Base-by-base conservation (phyloP, 2,888 invertebrate genomes). In the Lepidocyrtinus sp. region DNA sequence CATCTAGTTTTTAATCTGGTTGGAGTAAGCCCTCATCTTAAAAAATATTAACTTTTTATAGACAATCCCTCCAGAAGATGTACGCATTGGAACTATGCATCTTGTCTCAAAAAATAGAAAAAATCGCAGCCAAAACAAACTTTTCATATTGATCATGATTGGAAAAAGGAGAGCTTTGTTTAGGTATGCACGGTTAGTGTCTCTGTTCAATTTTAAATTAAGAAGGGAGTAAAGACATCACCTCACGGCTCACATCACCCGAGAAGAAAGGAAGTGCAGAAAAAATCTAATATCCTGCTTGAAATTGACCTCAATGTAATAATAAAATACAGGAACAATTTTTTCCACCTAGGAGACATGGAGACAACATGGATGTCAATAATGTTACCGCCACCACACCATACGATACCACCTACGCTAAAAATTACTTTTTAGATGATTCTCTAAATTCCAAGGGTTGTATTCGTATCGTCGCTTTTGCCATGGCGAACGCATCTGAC, bases 211-310 rank as follows among this genome's bases (percentile, higher is more conserved):
- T 77, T 77, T 77, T 70, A 67, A 77, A 77, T 77, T 77, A 77
- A 77, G 71, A 36, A 5, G 12, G 12, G 36, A 36, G 12, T n/a
- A 61, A 50, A 65, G 67, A 71, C 77, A 71, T 67, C 36, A 71
- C 77, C 65, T 67, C 26, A 64, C 65, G 65, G 77, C n/a, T n/a
- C n/a, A n/a, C n/a, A n/a, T n/a, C n/a, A n/a, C n/a, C n/a, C 77
- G 70, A 70, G 36, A 12, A 36, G 36, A 36, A n/a, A 78, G 82
- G 82, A 82, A 82, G 82, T 82, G 82, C 77, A 45, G 82, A 82
- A 82, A 82, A 82, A 82, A 82, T 71, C 71, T 82, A 82, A 82
- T 82, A 82, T 82, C 82, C 82, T 82, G 82, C 68, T 82, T 82
- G 82, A 82, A 82, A 82, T 78, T 82, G 82, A 82, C 82, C 82